These are phyloP conservation scores for Phocides pigmalion DNA, from an alignment of 1,140 invertebrate species.

Conservation along the genomic window DNA sequence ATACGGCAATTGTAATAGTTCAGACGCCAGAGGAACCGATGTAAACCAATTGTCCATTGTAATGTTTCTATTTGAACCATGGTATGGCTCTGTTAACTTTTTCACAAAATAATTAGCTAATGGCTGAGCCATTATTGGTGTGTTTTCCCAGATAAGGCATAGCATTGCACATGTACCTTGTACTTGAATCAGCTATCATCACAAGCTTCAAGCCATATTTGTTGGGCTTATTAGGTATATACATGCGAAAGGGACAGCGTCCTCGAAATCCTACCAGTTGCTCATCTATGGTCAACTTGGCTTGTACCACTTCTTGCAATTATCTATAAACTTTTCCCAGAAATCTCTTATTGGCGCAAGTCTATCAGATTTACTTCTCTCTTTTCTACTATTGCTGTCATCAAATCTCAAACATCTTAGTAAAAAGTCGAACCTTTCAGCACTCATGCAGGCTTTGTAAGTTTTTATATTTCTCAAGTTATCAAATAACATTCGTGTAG, in stretches of 20 bases:
- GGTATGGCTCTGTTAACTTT: slow-evolving; percentile 41
- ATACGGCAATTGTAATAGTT: slow-evolving; percentile 48
- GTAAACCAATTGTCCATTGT: slow-evolving; percentile 77
- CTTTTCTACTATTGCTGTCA: slow-evolving; percentile 36
- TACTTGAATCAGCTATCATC: slow-evolving; percentile 43
- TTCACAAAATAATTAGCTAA: slow-evolving; percentile 48
- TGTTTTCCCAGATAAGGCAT: slow-evolving; percentile 50
- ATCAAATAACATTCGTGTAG: slow-evolving; percentile 36
- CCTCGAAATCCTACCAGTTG: slow-evolving; percentile 28
- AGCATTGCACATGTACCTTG: slow-evolving; percentile 63
- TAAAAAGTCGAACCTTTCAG: slow-evolving; percentile 46
- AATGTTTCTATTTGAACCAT: slow-evolving; percentile 60
- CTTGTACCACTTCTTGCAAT: slow-evolving; percentile 39
- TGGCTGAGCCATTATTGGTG: slow-evolving; percentile 39
- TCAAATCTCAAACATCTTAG: slow-evolving; percentile 45
- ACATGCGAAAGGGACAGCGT: slow-evolving; percentile 32
- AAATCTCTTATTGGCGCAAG: slow-evolving; percentile 37
- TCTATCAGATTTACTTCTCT: slow-evolving; percentile 15
- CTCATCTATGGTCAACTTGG: slow-evolving; percentile 31
- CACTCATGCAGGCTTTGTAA: slow-evolving; percentile 39
- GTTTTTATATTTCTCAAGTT: slow-evolving; percentile 28
- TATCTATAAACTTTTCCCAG: slow-evolving; percentile 41
- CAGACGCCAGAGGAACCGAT: slow-evolving; percentile 48
- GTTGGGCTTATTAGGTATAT: slow-evolving; percentile 30
- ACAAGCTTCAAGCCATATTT: slow-evolving; percentile 25